Conservation (phyloP, 2,888 invertebrate species). For the Lasioglossum zephyrum region DNA sequence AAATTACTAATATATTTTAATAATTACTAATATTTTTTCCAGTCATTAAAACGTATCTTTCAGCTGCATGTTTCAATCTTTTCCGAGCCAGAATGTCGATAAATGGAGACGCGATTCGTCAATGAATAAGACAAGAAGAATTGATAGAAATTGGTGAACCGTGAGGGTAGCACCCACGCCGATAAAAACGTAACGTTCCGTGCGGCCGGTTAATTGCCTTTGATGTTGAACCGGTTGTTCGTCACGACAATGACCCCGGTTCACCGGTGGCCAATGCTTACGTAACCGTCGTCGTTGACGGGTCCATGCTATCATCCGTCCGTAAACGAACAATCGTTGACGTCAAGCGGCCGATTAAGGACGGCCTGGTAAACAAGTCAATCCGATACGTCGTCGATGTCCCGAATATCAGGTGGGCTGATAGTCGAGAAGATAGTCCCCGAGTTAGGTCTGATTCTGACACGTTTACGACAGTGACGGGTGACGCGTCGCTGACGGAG, state of each 20-base stretch:
- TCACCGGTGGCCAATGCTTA: conserved; percentile 15
- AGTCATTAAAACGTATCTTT: too few relatives aligned
- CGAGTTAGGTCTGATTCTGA: neutral
- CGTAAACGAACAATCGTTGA: conserved; percentile 23
- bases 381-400: neutral
- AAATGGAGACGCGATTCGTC: neutral
- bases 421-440: neutral
- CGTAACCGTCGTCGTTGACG: conserved; percentile 28
- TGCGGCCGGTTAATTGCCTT: neutral
- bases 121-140: neutral
- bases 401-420: neutral
- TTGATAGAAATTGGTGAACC: neutral
- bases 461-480: neutral
- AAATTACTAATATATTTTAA: neutral
- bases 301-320: neutral
- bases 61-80: neutral
- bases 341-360: conserved; percentile 51
- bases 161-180: neutral
- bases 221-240: conserved; percentile 18
- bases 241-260: conserved; percentile 26
- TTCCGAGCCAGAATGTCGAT: neutral
- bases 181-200: neutral
- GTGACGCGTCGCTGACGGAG: neutral
- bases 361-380: conserved; percentile 32
- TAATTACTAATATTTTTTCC: neutral